Percentiles rank a stretch among this genome's conserved stretches.
phyloP scores from a whole-genome alignment of 2,797 vertebrate genomes.

The Cirrhinus mrigala region DNA sequence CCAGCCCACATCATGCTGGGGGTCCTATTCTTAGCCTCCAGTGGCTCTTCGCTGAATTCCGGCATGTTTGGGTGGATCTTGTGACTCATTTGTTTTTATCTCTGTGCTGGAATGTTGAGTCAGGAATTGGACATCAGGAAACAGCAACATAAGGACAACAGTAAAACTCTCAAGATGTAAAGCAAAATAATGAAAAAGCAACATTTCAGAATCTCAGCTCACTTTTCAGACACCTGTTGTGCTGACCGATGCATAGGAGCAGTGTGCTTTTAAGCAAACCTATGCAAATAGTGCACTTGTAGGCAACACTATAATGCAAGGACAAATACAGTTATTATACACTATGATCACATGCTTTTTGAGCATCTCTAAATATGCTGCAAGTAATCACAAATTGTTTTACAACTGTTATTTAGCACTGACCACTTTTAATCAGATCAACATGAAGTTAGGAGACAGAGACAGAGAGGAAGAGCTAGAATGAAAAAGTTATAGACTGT shows the following conservation, averaged over 20 bases:
- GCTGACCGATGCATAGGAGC: not conserved
- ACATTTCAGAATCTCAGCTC: not conserved
- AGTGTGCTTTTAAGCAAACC: not conserved
- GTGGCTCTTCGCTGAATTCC: not conserved
- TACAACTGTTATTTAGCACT: not conserved
- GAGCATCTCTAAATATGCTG: not conserved
- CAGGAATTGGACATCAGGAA: slow-evolving; percentile 13
- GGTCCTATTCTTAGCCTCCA: slow-evolving; percentile 32
- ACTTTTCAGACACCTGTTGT: slow-evolving; percentile 3
- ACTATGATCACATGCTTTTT: not conserved
- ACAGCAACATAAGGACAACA: not conserved
- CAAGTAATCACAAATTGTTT: not conserved
- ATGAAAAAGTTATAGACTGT: not conserved
- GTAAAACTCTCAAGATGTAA: not conserved
- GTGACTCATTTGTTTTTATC: slow-evolving; percentile 41
- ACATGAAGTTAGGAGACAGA: not conserved
- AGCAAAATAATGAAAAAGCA: not conserved
- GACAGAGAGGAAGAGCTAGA: slow-evolving; percentile 4
- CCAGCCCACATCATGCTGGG: slow-evolving; percentile 19
- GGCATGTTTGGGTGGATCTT: slow-evolving; percentile 16
- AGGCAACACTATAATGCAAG: not conserved
- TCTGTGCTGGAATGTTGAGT: slow-evolving; percentile 28
- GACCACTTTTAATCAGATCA: not conserved
- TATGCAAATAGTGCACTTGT: not conserved
- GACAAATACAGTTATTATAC: not conserved